Base-by-base conservation (phyloP, 2,113 vertebrate species). In the Amia ocellicauda region DNA sequence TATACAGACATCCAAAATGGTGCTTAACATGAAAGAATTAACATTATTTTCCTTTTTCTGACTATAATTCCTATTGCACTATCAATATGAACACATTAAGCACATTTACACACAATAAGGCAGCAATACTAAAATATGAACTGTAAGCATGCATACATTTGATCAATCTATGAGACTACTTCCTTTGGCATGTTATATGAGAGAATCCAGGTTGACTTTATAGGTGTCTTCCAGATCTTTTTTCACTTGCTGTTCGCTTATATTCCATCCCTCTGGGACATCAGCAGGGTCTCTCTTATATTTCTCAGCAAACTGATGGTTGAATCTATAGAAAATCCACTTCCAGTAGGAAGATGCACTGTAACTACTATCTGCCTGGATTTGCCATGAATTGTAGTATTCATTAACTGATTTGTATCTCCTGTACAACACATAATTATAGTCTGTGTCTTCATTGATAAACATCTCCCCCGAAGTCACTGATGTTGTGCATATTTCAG, bases 191-290 rank as follows among this genome's bases (percentile, higher is more conserved):
- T 51, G 19, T 23, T 9, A 51, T 10, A 7, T 2, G 24, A 51
- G 3, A 23, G 49, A 23, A 5, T n/a, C 13, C 8, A 63, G 31
- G 4, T 22, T 54, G 28, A 63, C 29, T 3, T 53, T 4, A 20
- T 63, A 63, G 24, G 49, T n/a, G 14, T 63, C 49, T 31, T 63
- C 19, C 27, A 63, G 20, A 17, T 53, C 61, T 40, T 53, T 63
- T 31, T 20, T 16, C 29, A 63, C 17, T 23, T 53, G 47, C 4
- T 17, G 26, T 16, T 52, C 19, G 4, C 27, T 14, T 28, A 53
- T 20, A 10, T 63, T 23, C 61, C 61, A 63, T 11, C 29, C 47
- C 3, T 49, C 27, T 23, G 31, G 49, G 24, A 22, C 20, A 2
- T 20, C 28, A 23, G 61, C 50, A 22, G 49, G 49, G 9, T 54